Evolutionary conservation across 2,797 vertebrate genomes (phyloP).

Genomic region (Scarus forsteni): DNA sequence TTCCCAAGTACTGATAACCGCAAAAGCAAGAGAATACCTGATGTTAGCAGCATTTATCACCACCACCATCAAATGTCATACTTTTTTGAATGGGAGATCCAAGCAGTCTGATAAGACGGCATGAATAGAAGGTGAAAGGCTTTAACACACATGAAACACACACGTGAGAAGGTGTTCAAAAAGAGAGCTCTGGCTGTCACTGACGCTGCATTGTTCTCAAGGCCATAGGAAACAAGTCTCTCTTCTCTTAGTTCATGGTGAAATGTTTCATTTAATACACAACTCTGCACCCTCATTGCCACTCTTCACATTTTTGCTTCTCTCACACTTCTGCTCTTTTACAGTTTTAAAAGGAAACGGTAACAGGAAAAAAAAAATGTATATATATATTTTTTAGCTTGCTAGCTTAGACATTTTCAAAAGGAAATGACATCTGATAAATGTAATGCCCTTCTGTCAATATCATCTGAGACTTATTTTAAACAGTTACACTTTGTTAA

Average conservation of each 20-base stretch:
- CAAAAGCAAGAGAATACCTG: constrained; percentile 3
- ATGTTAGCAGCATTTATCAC: constrained; percentile 8
- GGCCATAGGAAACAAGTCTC: constrained; percentile 11
- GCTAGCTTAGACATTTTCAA: no score
- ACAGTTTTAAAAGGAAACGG: neutral
- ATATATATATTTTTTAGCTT: no score
- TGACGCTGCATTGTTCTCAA: constrained; percentile 34
- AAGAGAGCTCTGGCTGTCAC: constrained; percentile 16
- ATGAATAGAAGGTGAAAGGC: constrained; percentile 13
- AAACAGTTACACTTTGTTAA: no score
- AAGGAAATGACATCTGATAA: no score
- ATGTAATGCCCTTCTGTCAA: no score
- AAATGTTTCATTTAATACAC: constrained; percentile 14
- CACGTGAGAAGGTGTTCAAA: constrained; percentile 11
- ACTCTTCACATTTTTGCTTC: constrained; percentile 10
- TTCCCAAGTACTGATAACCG: constrained; percentile 4
- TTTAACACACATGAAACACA: constrained; percentile 21
- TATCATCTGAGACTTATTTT: no score
- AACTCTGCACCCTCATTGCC: constrained; percentile 7
- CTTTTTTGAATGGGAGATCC: no score
- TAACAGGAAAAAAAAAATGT: no score
- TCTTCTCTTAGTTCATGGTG: neutral
- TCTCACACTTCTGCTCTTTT: constrained; percentile 2
- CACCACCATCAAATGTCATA: no score
- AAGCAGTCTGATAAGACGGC: no score